Base-by-base conservation (phyloP, 2,797 vertebrate species). In the Xenopus petersii region DNA sequence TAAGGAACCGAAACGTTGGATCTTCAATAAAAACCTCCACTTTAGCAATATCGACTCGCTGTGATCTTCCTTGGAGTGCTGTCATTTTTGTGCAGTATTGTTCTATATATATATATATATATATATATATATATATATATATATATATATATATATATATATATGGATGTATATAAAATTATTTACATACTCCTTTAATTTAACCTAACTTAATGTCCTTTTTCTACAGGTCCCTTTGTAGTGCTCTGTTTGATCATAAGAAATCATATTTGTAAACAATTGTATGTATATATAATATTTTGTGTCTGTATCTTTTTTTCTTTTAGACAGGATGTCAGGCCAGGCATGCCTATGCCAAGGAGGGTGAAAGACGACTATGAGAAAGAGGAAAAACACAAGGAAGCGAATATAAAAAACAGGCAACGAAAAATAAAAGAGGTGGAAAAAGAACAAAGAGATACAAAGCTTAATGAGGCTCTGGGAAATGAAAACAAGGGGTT, bases 401-500 rank as follows among this genome's bases (percentile, higher is more conserved):
- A 96, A 85, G 92, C 80, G 6, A 96, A 95, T 71, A 71, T 93
- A n/a, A 94, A 89, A 82, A 98, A 92, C 66, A 91, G 92, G 0
- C 96, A 97, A 72, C 97, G 95, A 83, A 96, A 92, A 61, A 86
- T 89, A 78, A 98, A 94, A 80, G 92, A 98, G 74, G 90, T 94
- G 72, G 95, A 98, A 80, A 89, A 81, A 59, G 95, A 98, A 79
- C 94, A 93, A 46, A 90, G 97, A 5, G 96, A 98, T 16, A 74
- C 84, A 5, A 94, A 94, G 2, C 74, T 98, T 81, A 92, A 94
- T 73, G 96, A 84, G 65, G 91, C 94, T 0, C 84, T 99, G 9
- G 92, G 93, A 82, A 92, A 81, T 24, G 88, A 95, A 60, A 99
- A 98, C 84, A 98, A 94, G 82, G 98, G 98, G 9, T 99, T 98